phyloP scores from a whole-genome alignment of 2,797 vertebrate genomes.

The Threskiornis aethiopicus region DNA sequence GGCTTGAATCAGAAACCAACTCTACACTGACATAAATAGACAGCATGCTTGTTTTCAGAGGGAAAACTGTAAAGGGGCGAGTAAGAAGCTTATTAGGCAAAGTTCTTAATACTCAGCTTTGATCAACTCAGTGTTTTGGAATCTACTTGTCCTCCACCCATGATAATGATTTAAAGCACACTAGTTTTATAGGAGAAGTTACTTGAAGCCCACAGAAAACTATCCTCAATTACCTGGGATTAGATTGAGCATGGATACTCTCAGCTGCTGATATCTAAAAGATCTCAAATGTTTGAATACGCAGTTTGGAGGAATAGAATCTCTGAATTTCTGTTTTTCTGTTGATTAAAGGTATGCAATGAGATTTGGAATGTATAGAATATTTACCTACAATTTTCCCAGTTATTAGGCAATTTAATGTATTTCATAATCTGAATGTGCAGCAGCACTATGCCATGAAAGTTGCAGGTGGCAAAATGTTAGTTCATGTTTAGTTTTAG shows the following conservation, averaged over 20 bases:
- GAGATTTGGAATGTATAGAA: background rate
- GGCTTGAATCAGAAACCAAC: background rate
- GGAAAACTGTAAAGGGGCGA: background rate
- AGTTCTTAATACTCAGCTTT: background rate
- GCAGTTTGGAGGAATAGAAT: background rate
- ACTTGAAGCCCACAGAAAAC: background rate
- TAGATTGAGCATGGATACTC: background rate
- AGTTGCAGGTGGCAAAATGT: slow-evolving; percentile 16
- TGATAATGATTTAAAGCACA: background rate
- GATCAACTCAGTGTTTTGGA: background rate
- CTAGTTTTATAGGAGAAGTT: background rate
- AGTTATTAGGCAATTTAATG: background rate
- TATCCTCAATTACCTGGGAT: background rate
- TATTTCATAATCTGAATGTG: background rate
- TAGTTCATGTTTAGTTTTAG: slow-evolving; percentile 47
- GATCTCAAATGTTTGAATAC: background rate
- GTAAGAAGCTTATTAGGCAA: background rate
- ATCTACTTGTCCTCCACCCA: background rate
- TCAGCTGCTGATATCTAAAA: background rate
- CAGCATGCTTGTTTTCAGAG: background rate
- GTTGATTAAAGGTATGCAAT: background rate
- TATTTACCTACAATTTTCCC: background rate
- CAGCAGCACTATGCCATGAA: background rate
- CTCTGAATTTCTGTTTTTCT: background rate
- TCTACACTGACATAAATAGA: background rate